Evolutionary conservation across 2,888 invertebrate species (phyloP).

Genomic region (Mystacides longicornis): DNA sequence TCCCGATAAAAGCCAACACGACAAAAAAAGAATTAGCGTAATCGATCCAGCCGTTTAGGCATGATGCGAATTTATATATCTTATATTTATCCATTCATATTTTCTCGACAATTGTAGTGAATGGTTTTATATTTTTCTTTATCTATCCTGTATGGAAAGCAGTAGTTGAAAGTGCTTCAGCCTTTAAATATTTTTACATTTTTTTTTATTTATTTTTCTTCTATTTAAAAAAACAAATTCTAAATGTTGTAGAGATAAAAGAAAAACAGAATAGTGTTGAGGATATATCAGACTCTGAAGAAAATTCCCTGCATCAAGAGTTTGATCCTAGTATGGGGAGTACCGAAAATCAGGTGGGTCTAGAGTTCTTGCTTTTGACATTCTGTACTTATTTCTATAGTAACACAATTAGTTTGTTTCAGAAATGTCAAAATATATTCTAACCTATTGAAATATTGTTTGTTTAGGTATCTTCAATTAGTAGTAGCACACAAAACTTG

Average conservation of each 20-base stretch:
- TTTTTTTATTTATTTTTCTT: neutral
- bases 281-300: conserved; percentile 58
- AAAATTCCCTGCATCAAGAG: conserved; percentile 43
- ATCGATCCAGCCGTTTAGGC: too few species aligned
- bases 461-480: conserved; percentile 42
- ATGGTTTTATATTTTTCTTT: too few species aligned
- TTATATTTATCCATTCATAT: too few species aligned
- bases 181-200: neutral
- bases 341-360: conserved; percentile 44
- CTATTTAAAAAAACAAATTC: neutral
- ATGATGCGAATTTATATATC: too few species aligned
- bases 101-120: too few species aligned
- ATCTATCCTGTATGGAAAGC: too few species aligned
- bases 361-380: too few species aligned
- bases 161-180: too few species aligned
- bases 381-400: neutral
- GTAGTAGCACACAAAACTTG: conserved; percentile 46
- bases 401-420: too few species aligned
- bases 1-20: too few species aligned
- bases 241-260: conserved; percentile 28
- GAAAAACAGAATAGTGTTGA: conserved; percentile 49
- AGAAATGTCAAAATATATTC: neutral
- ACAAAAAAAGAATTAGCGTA: too few species aligned
- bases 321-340: conserved; percentile 46
- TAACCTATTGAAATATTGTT: neutral